Evolutionary conservation across 2,113 vertebrate species (phyloP).

Genomic region (Saguinus imperator): DNA sequence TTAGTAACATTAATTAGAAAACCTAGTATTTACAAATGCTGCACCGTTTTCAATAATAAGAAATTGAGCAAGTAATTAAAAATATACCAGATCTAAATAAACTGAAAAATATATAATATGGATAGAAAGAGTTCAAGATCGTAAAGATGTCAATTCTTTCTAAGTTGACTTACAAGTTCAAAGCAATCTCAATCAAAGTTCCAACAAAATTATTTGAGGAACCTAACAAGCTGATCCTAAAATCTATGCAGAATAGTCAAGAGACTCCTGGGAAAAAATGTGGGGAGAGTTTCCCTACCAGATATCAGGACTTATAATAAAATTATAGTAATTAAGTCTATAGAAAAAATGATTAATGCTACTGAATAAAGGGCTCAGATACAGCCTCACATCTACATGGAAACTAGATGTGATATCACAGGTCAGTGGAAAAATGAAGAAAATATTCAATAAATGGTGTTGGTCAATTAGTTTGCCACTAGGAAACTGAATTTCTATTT

Average conservation of each 20-base stretch:
- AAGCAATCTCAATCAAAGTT: background rate
- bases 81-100: background rate
- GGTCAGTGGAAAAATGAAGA: background rate
- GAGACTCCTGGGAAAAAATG: background rate
- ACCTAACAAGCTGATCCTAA: background rate
- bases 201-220: background rate
- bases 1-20: background rate
- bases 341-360: background rate
- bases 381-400: background rate
- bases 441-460: background rate
- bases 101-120: background rate
- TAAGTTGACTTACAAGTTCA: background rate
- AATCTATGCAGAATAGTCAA: background rate
- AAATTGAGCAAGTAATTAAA: background rate
- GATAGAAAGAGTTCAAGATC: background rate
- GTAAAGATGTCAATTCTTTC: background rate
- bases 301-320: background rate
- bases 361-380: background rate
- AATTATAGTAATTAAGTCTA: background rate
- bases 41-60: background rate
- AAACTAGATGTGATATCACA: background rate
- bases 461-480: background rate
- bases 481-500: background rate
- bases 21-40: background rate
- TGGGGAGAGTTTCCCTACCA: background rate